A percentile compares a stretch with the other conserved stretches of the same genome.
These are phyloP conservation scores for Salvelinus sp. DNA, from an alignment of 2,113 vertebrate genomes.

Conservation along the genomic window DNA sequence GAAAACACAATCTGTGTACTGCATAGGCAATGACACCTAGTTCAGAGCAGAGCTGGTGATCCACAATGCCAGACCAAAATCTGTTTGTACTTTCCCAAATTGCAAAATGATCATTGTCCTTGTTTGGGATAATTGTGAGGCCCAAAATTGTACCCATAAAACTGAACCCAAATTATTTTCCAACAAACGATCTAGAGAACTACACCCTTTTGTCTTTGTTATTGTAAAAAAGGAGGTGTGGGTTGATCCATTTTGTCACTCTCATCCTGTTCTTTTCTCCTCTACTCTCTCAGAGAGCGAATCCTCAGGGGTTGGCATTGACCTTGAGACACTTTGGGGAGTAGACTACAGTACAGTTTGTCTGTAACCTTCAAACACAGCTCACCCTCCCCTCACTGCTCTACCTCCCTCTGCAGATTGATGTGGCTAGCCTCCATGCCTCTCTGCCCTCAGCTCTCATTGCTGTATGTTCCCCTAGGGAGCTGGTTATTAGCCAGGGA, in stretches of 20 bases:
- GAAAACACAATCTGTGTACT: background rate
- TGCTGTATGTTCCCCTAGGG: constrained; percentile 38
- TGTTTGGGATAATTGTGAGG: constrained; percentile 1
- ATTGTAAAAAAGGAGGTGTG: constrained; percentile 18
- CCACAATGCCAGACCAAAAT: background rate
- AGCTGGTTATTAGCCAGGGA: constrained; percentile 45
- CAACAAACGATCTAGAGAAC: constrained; percentile 12
- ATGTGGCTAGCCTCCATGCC: constrained; percentile 10
- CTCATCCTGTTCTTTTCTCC: constrained; percentile 53
- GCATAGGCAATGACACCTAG: background rate
- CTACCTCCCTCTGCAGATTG: constrained; percentile 30
- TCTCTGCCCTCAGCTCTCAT: constrained; percentile 42
- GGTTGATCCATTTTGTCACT: constrained; percentile 51
- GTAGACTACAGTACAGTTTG: constrained; percentile 35
- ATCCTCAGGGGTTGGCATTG: constrained; percentile 42
- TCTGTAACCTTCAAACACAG: constrained; percentile 62
- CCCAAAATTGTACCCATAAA: background rate
- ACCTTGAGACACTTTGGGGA: constrained; percentile 67
- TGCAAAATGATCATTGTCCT: background rate
- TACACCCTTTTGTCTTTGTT: background rate
- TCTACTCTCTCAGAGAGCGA: constrained; percentile 17
- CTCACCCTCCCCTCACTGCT: background rate
- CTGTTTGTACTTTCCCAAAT: background rate
- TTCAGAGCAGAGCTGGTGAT: background rate
- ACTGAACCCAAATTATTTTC: constrained; percentile 1